A percentile compares a stretch with the other conserved stretches of the same genome.
Conservation (phyloP, 2,888 invertebrate genomes). For the Andrena haemorrhoa region DNA sequence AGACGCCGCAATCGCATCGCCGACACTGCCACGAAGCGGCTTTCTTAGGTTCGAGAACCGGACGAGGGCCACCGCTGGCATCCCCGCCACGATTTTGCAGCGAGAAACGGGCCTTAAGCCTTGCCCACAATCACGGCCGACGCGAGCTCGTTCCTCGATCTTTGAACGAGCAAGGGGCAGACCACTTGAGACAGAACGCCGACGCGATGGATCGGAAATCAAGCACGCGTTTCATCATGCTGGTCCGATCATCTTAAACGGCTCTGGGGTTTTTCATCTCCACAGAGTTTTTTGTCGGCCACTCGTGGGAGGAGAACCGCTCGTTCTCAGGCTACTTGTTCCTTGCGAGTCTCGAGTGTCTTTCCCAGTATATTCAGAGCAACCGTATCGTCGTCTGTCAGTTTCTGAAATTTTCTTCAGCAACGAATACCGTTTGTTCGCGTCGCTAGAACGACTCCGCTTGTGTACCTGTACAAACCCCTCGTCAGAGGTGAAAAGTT, state of each 20-base stretch:
- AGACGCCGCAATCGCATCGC: constrained; percentile 67
- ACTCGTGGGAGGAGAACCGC: not conserved
- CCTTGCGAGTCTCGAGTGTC: not conserved
- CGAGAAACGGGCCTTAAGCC: constrained; percentile 58
- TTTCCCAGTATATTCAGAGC: not conserved
- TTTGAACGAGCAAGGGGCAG: constrained; percentile 8
- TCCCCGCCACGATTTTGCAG: constrained; percentile 63
- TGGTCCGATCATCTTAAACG: not conserved
- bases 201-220: constrained; percentile 11
- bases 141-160: not conserved
- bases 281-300: not conserved
- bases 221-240: not conserved
- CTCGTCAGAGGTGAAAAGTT: not conserved
- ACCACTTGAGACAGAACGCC: constrained; percentile 27
- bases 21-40: constrained; percentile 67
- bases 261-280: constrained; percentile 30
- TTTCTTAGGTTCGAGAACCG: constrained; percentile 63
- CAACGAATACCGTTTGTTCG: not conserved
- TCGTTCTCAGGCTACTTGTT: constrained; percentile 11
- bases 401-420: not conserved
- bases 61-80: constrained; percentile 54
- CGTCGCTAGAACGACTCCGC: not conserved
- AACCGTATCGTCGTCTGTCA: not conserved
- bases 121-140: constrained; percentile 40
- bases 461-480: not conserved